phyloP scores from a whole-genome alignment of 2,797 vertebrate genomes.

The Macroramphosus scolopax region DNA sequence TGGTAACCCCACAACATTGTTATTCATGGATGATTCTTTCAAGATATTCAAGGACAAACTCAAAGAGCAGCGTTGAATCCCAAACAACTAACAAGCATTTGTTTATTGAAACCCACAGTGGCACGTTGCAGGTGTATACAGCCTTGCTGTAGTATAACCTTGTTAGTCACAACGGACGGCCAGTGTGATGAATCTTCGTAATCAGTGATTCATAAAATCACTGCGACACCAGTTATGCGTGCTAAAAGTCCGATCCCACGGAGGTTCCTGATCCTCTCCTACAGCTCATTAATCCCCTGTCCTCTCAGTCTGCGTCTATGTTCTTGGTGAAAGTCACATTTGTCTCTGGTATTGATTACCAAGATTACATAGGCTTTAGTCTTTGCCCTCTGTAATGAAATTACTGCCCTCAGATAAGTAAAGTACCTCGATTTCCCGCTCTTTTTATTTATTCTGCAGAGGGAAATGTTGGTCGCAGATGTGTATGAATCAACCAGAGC shows the following conservation, averaged over 20 bases:
- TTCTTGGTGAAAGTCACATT: constrained; percentile 54
- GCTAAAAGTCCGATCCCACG: constrained; percentile 10
- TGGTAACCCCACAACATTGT: constrained; percentile 27
- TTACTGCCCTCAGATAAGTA: constrained; percentile 52
- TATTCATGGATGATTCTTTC: constrained; percentile 44
- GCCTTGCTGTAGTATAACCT: constrained; percentile 16
- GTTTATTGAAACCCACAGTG: constrained; percentile 4
- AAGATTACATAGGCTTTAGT: constrained; percentile 46
- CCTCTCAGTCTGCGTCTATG: constrained; percentile 31
- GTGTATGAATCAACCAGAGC: constrained; percentile 16
- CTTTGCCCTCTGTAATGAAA: constrained; percentile 59
- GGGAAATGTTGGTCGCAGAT: constrained; percentile 14
- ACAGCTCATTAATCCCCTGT: constrained; percentile 58
- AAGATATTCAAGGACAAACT: constrained; percentile 43
- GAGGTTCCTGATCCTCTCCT: constrained; percentile 27
- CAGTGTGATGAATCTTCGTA: constrained; percentile 36
- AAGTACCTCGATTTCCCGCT: constrained; percentile 33
- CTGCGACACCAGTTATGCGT: constrained; percentile 16
- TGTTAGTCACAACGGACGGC: constrained; percentile 18
- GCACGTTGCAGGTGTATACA: constrained; percentile 3
- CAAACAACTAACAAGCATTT: constrained; percentile 32
- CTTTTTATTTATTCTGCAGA: constrained; percentile 6
- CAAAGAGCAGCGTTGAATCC: constrained; percentile 29
- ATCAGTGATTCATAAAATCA: constrained; percentile 38
- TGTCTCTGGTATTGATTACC: constrained; percentile 53